Base-by-base conservation (phyloP, 2,888 invertebrate genomes). In the Cosmorhoe ocellata region DNA sequence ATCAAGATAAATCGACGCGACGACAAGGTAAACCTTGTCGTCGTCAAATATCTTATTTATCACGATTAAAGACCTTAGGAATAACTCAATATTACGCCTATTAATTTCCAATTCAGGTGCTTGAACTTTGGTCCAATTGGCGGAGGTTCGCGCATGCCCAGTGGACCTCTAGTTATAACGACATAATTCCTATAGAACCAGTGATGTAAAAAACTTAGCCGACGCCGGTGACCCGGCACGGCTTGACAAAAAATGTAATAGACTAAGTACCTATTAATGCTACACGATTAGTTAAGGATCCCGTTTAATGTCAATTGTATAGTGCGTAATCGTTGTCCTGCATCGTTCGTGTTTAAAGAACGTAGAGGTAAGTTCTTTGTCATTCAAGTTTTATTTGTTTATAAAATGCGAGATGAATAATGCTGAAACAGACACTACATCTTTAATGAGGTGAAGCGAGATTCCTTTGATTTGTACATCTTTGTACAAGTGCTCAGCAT, bases 301-400 rank as follows among this genome's bases (percentile, higher is more conserved):
- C 66, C 69, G 62, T 66, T 69, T 67, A 56, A 71, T 75, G 83
- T 88, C 85, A 87, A 87, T 87, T 86, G 76, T 82, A 81, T 79
- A 78, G 79, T 82, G 77, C 69, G 70, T 76, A 61, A 8, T 41
- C 11, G 22, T 18, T 45, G 13, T 34, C 18, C 32, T 27, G 4
- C n/a, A 24, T 33, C 13, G 22, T 67, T 59, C 61, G 61, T 71
- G 31, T 26, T 32, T 27, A 26, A 8, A 24, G 24, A 11, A 10
- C 1, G 1, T 41, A 44, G 27, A 50, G 51, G 52, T 56, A 32
- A 51, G 30, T 52, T 10, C 32, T 37, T 28, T 42, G 2, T 37
- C 10, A 27, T 39, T 13, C 27, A 24, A 40, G 39, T 43, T 34
- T 34, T 44, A 31, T 51, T 51, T 51, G 43, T 55, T 47, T 43